These are phyloP conservation scores for Morus bassanus DNA, from an alignment of 2,797 vertebrate species.

Conservation along the genomic window DNA sequence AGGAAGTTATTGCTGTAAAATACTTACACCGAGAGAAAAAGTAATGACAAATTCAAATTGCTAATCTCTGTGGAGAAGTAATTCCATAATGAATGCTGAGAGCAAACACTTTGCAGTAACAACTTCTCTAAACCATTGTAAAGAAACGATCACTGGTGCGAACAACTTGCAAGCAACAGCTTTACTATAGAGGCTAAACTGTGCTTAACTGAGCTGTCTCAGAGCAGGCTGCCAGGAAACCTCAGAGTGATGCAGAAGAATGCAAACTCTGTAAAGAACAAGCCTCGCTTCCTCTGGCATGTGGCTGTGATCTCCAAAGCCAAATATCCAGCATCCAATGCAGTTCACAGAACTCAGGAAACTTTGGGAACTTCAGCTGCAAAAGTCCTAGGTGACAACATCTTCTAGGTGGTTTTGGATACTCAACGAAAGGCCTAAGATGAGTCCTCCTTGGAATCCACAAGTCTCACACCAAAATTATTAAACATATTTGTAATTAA, in stretches of 20 bases:
- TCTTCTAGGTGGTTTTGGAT: not conserved
- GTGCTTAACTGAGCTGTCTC: not conserved
- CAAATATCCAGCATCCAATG: accelerated
- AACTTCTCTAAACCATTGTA: not conserved
- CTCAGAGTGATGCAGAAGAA: not conserved
- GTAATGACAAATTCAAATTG: conserved; percentile 23
- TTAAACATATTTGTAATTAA: conserved; percentile 1
- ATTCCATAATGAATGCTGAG: not conserved
- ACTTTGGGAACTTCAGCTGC: not conserved
- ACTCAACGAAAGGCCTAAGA: not conserved
- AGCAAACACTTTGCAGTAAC: not conserved
- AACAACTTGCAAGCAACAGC: not conserved
- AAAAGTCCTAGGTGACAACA: not conserved
- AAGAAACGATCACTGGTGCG: not conserved
- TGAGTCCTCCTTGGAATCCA: not conserved
- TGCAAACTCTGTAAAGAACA: not conserved
- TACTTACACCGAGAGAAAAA: conserved; percentile 20
- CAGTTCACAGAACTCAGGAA: not conserved
- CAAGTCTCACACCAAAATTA: not conserved
- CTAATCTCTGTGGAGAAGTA: conserved; percentile 14
- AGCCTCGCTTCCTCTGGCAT: not conserved
- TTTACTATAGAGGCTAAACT: not conserved
- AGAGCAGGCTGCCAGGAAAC: not conserved
- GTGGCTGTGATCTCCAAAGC: not conserved
- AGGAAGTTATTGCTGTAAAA: conserved; percentile 24